Base-by-base conservation (phyloP, 2,797 vertebrate species). In the Eurystomus glaucurus region DNA sequence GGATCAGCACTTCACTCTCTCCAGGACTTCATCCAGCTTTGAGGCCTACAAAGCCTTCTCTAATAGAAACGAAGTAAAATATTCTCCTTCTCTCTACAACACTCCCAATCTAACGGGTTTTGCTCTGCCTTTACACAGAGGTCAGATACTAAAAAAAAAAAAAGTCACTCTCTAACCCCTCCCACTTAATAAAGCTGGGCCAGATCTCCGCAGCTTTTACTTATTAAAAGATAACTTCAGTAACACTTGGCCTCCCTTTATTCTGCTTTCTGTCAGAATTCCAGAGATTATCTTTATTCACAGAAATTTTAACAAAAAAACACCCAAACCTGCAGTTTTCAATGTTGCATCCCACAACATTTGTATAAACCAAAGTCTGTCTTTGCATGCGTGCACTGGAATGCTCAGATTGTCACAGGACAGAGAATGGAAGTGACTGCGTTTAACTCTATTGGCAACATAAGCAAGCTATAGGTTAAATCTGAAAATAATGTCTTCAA, bases 121-220 rank as follows among this genome's bases (percentile, higher is more conserved):
- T 72, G 14, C 50, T 72, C 79, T 62, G 43, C 10, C 25, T 78
- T 64, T 60, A 68, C 39, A 45, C 14, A 55, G 55, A 71, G 20
- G 11, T 65, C n/a, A 69, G 87, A 72, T 5, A 55, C 2, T 29
- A 41, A 64, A 72, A 88, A 58, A 72, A 88, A 58, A 52, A 17
- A 22, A 17, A 25, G 31, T 0, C 29, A 69, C 3, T 7, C 17
- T 23, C 50, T n/a, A 54, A 17, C 2, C 3, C 7, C n/a, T 6
- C 11, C 13, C 16, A 5, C 0, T 0, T 33, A 75, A 37, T 75
- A 31, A 84, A 48, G 3, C 33, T 25, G 10, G 50, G 14, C 18
- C 54, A 61, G 31, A 79, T 29, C 29, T 58, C 58, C 1, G 0
- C 35, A 87, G 54, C 6, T 90, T 93, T 61, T 46, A 50, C 6